phyloP scores from a whole-genome alignment of 2,113 vertebrate species.

The Paratilapia polleni region DNA sequence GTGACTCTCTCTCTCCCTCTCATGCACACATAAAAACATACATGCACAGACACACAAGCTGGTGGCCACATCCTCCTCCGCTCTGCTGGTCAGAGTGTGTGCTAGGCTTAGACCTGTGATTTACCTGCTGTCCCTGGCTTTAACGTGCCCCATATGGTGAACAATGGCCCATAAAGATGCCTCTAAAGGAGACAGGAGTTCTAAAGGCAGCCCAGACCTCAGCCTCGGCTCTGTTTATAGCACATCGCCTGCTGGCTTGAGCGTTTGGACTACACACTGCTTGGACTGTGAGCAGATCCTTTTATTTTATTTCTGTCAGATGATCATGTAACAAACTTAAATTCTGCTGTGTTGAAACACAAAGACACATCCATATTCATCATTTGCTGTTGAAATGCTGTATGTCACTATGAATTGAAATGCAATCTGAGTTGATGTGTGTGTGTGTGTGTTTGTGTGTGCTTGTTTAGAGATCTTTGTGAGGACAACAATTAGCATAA shows the following conservation, averaged over 20 bases:
- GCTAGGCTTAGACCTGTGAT: slow-evolving; percentile 78
- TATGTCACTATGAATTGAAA: neutral
- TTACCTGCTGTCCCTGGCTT: slow-evolving; percentile 84
- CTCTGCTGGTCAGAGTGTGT: slow-evolving; percentile 83
- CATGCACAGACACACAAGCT: slow-evolving; percentile 10
- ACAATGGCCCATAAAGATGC: slow-evolving; percentile 86
- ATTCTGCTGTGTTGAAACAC: neutral
- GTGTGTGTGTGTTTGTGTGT: slow-evolving; percentile 10
- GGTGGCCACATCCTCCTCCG: slow-evolving; percentile 57
- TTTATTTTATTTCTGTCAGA: neutral
- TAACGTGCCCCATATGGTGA: slow-evolving; percentile 93
- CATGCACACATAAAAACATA: neutral
- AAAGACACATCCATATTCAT: neutral
- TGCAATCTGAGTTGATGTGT: neutral
- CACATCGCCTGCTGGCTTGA: slow-evolving; percentile 8
- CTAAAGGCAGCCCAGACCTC: slow-evolving; percentile 78
- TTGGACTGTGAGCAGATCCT: neutral
- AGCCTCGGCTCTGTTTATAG: slow-evolving; percentile 36
- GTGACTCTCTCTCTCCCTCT: neutral
- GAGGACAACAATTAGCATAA: no score
- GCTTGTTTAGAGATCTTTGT: slow-evolving; percentile 38
- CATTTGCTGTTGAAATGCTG: neutral
- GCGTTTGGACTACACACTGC: slow-evolving; percentile 7
- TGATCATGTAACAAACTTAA: neutral
- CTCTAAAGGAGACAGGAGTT: slow-evolving; percentile 84